Conservation (phyloP, 2,113 vertebrate species). For the Cepphus grylle region DNA sequence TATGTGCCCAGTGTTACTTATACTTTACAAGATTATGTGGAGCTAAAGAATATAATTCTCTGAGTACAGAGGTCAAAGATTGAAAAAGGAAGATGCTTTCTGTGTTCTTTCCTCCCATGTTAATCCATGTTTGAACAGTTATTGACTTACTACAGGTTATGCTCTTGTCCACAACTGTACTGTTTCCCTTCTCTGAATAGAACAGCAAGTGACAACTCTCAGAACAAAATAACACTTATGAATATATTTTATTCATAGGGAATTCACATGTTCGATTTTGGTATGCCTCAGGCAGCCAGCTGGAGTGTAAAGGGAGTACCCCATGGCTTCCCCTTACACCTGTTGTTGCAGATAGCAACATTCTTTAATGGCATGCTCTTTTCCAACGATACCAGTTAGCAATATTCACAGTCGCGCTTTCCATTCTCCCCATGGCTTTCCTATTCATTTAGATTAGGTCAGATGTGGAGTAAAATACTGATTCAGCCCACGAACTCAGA, state of each 20-base stretch:
- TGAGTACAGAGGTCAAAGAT: neutral
- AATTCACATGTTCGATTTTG: conserved; percentile 28
- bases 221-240: neutral
- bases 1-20: neutral
- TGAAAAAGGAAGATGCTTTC: neutral
- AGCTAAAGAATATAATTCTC: neutral
- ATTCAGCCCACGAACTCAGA: neutral
- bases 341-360: conserved; percentile 10
- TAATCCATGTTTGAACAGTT: neutral
- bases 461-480: neutral
- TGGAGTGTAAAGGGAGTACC: conserved; percentile 27
- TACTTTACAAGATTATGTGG: neutral
- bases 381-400: neutral
- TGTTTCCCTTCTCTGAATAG: neutral
- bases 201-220: neutral
- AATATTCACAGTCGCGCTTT: neutral
- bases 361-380: neutral
- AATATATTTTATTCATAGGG: conserved; percentile 53
- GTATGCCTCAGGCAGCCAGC: conserved; percentile 46
- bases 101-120: neutral
- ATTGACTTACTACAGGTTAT: neutral
- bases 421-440: neutral
- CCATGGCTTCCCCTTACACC: conserved; percentile 18
- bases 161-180: neutral
- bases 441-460: neutral